A percentile compares a stretch with the other conserved stretches of the same genome.
These are phyloP conservation scores for Brachionus calyciflorus DNA, from an alignment of 1,140 invertebrate genomes.

Conservation along the genomic window DNA sequence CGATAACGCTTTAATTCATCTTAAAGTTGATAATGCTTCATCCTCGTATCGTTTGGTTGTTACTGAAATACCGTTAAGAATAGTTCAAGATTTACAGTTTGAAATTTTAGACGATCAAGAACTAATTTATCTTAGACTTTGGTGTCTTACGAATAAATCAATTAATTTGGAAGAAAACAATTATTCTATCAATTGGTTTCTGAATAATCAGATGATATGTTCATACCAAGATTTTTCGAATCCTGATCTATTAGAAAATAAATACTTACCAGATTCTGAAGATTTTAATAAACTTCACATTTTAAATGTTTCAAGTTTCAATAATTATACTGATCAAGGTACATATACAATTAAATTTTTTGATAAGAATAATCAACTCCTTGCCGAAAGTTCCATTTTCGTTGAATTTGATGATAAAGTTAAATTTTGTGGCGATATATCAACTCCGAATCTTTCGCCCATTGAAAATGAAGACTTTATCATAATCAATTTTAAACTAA, in stretches of 20 bases:
- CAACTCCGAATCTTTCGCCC: background rate
- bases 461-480: conserved; percentile 2
- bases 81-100: background rate
- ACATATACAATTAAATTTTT: background rate
- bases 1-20: background rate
- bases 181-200: background rate
- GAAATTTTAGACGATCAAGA: background rate
- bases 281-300: background rate
- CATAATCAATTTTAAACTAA: background rate
- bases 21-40: background rate
- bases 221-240: background rate
- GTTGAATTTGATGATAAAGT: background rate
- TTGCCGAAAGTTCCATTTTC: background rate
- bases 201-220: background rate
- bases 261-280: background rate
- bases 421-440: background rate
- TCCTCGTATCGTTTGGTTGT: background rate
- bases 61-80: background rate
- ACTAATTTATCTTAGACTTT: background rate
- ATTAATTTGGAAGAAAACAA: background rate
- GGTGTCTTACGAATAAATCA: conserved; percentile 21
- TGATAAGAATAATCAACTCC: background rate
- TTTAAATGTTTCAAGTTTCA: background rate
- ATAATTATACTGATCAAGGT: background rate
- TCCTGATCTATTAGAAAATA: background rate